Conservation (phyloP, 2,113 vertebrate genomes). For the Xyrauchen texanus region DNA sequence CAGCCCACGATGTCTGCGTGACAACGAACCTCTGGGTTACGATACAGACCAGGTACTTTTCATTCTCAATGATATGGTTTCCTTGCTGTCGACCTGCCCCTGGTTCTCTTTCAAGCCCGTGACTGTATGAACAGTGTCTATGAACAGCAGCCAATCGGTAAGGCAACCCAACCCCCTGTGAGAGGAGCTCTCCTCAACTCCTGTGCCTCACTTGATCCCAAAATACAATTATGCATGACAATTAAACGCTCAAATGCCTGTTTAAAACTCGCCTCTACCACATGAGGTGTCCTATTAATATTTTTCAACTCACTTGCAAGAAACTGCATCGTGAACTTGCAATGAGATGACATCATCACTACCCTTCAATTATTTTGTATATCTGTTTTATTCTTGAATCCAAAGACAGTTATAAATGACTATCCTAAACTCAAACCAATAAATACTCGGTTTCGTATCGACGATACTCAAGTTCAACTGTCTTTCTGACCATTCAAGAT, state of each 20-base stretch:
- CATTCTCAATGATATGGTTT: slow-evolving; percentile 62
- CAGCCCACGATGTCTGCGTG: neutral
- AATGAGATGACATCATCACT: neutral
- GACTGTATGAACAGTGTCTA: slow-evolving; percentile 55
- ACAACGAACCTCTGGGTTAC: slow-evolving; percentile 24
- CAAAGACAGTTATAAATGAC: neutral
- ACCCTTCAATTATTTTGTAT: neutral
- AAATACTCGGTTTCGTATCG: neutral
- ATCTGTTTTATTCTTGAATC: neutral
- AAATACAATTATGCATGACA: neutral
- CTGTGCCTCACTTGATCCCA: slow-evolving; percentile 8
- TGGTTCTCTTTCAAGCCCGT: slow-evolving; percentile 62
- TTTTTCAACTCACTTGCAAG: too few species aligned
- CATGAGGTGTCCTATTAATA: neutral
- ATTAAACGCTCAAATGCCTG: neutral
- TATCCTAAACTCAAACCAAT: neutral
- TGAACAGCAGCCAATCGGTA: slow-evolving; percentile 70
- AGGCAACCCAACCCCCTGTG: slow-evolving; percentile 62
- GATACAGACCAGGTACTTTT: slow-evolving; percentile 45
- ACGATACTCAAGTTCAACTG: slow-evolving; percentile 45
- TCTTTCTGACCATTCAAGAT: slow-evolving; percentile 74
- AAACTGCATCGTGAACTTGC: neutral
- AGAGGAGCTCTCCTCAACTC: slow-evolving; percentile 42
- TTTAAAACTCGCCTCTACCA: neutral
- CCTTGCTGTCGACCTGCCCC: slow-evolving; percentile 62